Evolutionary conservation across 2,797 vertebrate species (phyloP).

Genomic region (Pipistrellus kuhlii): DNA sequence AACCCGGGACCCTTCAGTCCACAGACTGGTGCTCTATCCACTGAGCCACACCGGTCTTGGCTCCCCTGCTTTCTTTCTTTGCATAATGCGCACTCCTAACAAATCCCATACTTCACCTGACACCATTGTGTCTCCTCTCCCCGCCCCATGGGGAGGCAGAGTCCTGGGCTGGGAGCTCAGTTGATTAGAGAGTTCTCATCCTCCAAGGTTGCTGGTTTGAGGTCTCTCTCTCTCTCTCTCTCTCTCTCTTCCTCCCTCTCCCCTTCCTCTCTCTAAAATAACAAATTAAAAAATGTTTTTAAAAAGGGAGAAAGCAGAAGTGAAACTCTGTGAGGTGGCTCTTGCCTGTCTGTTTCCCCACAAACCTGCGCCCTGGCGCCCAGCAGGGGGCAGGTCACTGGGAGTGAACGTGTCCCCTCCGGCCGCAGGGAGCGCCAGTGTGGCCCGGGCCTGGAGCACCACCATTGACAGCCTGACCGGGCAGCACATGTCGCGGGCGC

Average conservation of each 20-base stretch:
- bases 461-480: constrained; percentile 93
- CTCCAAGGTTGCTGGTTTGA: not conserved
- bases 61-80: not conserved
- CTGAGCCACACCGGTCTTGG: no score
- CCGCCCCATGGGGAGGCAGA: not conserved
- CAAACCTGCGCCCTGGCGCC: not conserved
- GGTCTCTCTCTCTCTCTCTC: not conserved
- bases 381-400: not conserved
- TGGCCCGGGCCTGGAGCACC: constrained; percentile 92
- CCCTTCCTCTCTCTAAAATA: not conserved
- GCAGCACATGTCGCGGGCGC: constrained; percentile 92
- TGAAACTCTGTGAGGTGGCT: not conserved
- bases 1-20: no score
- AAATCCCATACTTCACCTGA: not conserved
- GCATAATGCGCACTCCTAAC: not conserved
- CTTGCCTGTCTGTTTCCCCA: not conserved
- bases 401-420: no score
- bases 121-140: not conserved
- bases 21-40: no score
- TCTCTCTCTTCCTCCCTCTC: not conserved
- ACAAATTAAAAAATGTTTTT: not conserved
- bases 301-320: not conserved
- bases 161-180: not conserved
- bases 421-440: no score
- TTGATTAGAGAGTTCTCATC: not conserved